Conservation (phyloP, 2,888 invertebrate genomes). For the Brachypalpus laphriformis region DNA sequence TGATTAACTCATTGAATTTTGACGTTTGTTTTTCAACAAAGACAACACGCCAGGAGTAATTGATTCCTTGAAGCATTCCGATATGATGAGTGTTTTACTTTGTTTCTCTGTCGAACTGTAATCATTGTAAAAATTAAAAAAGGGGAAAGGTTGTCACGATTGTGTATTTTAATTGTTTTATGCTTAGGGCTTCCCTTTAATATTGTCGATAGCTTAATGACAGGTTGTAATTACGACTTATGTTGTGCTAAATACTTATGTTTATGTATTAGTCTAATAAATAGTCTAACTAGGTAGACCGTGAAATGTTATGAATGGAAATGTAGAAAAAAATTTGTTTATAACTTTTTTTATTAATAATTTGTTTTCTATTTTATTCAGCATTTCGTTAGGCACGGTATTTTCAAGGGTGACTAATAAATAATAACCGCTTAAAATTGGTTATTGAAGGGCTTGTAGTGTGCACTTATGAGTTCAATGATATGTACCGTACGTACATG, state of each 20-base stretch:
- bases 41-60: neutral
- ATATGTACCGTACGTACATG: too few relatives aligned
- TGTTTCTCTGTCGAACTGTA: slow-evolving; percentile 18
- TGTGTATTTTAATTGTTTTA: neutral
- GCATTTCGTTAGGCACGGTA: slow-evolving; percentile 20
- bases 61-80: slow-evolving; percentile 46
- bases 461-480: neutral
- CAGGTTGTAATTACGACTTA: slow-evolving; percentile 43
- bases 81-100: slow-evolving; percentile 12
- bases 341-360: slow-evolving; percentile 2
- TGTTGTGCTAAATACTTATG: slow-evolving; percentile 35
- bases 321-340: slow-evolving; percentile 6
- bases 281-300: neutral
- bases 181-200: slow-evolving; percentile 34
- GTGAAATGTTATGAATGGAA: slow-evolving; percentile 24
- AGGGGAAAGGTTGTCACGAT: slow-evolving; percentile 20
- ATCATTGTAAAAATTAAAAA: slow-evolving; percentile 33
- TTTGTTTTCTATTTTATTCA: neutral
- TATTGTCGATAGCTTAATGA: neutral
- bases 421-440: slow-evolving; percentile 45
- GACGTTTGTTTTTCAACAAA: slow-evolving; percentile 14
- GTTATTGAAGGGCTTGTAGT: slow-evolving; percentile 16
- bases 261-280: slow-evolving; percentile 23
- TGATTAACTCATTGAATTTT: slow-evolving; percentile 16
- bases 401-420: slow-evolving; percentile 26